Percentiles rank a stretch among this genome's conserved stretches.
phyloP scores from a whole-genome alignment of 1,140 invertebrate genomes.

The Orchesella cincta region DNA sequence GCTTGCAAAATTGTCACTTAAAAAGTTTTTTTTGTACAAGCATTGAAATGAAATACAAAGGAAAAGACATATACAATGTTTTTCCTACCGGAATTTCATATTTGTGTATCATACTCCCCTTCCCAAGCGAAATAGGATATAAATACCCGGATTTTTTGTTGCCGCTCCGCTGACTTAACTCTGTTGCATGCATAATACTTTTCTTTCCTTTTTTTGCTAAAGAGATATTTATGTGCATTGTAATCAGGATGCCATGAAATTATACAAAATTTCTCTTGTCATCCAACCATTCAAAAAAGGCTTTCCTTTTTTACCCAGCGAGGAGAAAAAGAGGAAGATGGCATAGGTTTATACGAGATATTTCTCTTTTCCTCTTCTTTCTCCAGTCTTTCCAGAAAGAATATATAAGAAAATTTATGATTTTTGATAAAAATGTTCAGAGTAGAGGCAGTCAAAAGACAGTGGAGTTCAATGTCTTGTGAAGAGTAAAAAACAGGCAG shows the following conservation, averaged over 20 bases:
- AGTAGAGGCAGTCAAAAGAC: neutral
- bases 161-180: neutral
- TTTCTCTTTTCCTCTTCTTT: neutral
- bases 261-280: constrained; percentile 1
- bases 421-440: constrained; percentile 5
- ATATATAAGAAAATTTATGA: constrained; percentile 19
- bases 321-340: no score
- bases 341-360: no score
- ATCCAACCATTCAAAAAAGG: no score
- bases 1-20: no score
- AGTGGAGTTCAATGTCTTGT: constrained; percentile 22
- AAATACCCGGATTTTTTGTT: neutral
- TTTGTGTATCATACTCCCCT: no score
- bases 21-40: no score
- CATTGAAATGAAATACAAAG: no score
- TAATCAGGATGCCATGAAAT: constrained; percentile 27
- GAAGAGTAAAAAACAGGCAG: neutral
- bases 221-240: constrained; percentile 10
- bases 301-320: no score
- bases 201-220: neutral
- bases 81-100: no score
- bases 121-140: no score
- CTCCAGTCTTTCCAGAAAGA: neutral
- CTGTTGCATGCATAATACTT: neutral
- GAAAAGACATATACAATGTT: no score